Conservation (phyloP, 2,797 vertebrate genomes). For the Cryptoblepharus egeriae region DNA sequence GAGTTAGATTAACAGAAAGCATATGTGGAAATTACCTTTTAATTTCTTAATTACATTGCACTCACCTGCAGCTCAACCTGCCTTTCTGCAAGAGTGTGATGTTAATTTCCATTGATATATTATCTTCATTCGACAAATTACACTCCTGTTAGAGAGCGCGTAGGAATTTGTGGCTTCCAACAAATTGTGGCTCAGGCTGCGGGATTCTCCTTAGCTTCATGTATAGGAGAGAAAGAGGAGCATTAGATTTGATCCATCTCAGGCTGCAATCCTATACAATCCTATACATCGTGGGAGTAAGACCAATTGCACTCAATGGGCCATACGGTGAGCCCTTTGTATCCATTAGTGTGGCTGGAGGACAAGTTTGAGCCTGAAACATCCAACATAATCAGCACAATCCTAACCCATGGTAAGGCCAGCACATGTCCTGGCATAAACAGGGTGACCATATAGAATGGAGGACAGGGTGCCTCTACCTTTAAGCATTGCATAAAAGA, state of each 20-base stretch:
- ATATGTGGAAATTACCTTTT: constrained; percentile 80
- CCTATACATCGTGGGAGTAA: too few relatives aligned
- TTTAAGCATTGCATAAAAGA: too few relatives aligned
- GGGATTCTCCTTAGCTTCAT: constrained; percentile 21
- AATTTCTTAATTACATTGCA: constrained; percentile 80
- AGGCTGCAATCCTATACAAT: too few relatives aligned
- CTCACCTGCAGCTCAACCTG: constrained; percentile 76
- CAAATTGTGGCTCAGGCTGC: background rate
- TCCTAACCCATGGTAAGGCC: too few relatives aligned
- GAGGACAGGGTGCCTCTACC: too few relatives aligned
- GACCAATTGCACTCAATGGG: too few relatives aligned
- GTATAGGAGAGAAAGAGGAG: background rate
- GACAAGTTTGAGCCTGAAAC: too few relatives aligned
- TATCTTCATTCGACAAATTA: constrained; percentile 66
- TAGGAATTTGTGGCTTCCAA: constrained; percentile 38
- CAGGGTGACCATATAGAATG: too few relatives aligned
- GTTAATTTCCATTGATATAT: constrained; percentile 67
- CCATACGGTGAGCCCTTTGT: too few relatives aligned
- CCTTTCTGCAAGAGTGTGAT: constrained; percentile 60
- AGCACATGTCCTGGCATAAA: too few relatives aligned
- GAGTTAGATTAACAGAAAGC: constrained; percentile 68
- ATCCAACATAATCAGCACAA: too few relatives aligned
- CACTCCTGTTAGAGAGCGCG: constrained; percentile 40
- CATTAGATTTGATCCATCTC: background rate
- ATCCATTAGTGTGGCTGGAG: too few relatives aligned